phyloP scores from a whole-genome alignment of 2,888 invertebrate genomes.

The Acrobasis consociella region DNA sequence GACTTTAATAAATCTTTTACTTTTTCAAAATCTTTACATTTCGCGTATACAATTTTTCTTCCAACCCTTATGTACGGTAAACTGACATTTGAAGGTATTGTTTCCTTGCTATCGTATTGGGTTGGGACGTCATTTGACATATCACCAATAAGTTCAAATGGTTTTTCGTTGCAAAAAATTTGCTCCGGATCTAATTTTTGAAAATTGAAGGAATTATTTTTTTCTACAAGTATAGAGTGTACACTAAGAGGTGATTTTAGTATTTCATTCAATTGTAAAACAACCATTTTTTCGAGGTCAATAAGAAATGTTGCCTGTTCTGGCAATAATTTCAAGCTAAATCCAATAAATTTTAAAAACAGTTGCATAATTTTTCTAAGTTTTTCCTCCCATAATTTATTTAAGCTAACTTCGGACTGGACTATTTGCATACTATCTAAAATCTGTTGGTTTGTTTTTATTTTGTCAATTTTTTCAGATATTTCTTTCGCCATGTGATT shows the following conservation, averaged over 20 bases:
- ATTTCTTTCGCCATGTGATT: constrained; percentile 55
- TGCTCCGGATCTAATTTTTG: constrained; percentile 35
- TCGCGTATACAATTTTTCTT: constrained; percentile 66
- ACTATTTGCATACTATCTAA: constrained; percentile 48
- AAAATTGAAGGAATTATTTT: constrained; percentile 55
- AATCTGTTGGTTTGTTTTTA: constrained; percentile 52
- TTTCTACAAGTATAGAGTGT: constrained; percentile 51
- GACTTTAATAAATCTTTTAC: constrained; percentile 58
- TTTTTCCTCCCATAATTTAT: constrained; percentile 66
- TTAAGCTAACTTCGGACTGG: constrained; percentile 49
- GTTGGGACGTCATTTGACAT: constrained; percentile 49
- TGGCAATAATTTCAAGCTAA: constrained; percentile 66
- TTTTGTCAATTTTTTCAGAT: constrained; percentile 51
- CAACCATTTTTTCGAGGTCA: constrained; percentile 69
- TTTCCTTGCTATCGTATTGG: constrained; percentile 63
- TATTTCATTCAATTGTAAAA: constrained; percentile 71
- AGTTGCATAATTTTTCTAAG: constrained; percentile 62
- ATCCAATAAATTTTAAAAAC: constrained; percentile 72
- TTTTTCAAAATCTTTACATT: constrained; percentile 64
- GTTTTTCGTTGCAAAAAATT: constrained; percentile 52
- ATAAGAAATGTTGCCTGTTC: constrained; percentile 71
- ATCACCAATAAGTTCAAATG: constrained; percentile 64
- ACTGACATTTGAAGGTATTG: constrained; percentile 59
- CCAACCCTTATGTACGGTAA: constrained; percentile 59
- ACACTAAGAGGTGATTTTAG: constrained; percentile 48